phyloP scores from a whole-genome alignment of 2,888 invertebrate genomes.

The Nomada flava region DNA sequence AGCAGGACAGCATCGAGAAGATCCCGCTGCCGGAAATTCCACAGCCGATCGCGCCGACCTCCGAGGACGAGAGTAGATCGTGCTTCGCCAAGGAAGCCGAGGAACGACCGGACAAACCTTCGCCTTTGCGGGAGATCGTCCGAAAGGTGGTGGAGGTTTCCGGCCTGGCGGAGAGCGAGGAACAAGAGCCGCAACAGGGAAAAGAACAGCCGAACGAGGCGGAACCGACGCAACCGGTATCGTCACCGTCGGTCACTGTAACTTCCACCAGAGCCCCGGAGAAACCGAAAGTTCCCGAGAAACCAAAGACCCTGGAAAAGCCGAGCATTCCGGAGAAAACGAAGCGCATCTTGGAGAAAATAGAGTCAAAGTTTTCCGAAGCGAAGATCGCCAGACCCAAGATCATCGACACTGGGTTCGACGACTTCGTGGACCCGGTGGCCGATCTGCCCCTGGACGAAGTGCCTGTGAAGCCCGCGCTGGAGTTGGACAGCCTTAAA shows the following conservation, averaged over 20 bases:
- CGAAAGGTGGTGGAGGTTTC: neutral
- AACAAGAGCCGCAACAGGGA: neutral
- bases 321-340: constrained; percentile 83
- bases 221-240: neutral
- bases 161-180: neutral
- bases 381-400: constrained; percentile 77
- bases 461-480: constrained; percentile 80
- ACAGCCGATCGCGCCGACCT: accelerated
- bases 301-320: constrained; percentile 75
- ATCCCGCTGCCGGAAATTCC: constrained; percentile 82
- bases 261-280: neutral
- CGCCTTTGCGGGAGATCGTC: neutral
- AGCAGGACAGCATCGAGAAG: constrained; percentile 82
- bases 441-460: constrained; percentile 83
- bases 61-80: neutral
- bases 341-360: constrained; percentile 81
- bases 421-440: constrained; percentile 83
- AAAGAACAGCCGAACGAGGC: neutral
- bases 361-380: constrained; percentile 80
- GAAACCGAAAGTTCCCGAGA: constrained; percentile 60
- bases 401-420: constrained; percentile 82
- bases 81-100: neutral
- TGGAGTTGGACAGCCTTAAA: constrained; percentile 82
- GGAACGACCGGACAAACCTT: neutral
- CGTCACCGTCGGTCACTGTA: neutral